phyloP scores from a whole-genome alignment of 2,113 vertebrate genomes.

The Progne subis region DNA sequence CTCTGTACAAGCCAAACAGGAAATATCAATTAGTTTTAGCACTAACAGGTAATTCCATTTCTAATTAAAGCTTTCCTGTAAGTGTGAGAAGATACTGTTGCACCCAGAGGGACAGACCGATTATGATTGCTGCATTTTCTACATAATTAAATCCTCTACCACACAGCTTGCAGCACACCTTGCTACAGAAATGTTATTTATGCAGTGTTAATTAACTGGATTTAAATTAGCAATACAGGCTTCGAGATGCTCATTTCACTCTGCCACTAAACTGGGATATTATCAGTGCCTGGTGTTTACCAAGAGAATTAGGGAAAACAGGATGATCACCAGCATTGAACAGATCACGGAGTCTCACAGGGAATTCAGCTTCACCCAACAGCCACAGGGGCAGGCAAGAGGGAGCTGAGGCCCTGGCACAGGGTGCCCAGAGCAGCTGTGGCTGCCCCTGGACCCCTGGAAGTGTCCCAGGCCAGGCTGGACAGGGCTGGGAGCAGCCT shows the following conservation, averaged over 20 bases:
- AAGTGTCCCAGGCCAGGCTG: not conserved
- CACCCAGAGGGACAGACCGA: slow-evolving; percentile 42
- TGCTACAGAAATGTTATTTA: slow-evolving; percentile 57
- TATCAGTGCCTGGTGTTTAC: not conserved
- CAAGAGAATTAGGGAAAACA: not conserved
- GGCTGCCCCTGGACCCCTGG: not conserved
- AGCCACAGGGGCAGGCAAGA: not conserved
- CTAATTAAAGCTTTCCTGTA: slow-evolving; percentile 70
- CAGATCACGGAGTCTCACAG: not conserved
- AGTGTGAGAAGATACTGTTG: slow-evolving; percentile 48
- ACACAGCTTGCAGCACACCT: slow-evolving; percentile 37
- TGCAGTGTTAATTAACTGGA: slow-evolving; percentile 50
- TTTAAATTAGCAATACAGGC: slow-evolving; percentile 35
- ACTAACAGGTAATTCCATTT: slow-evolving; percentile 48
- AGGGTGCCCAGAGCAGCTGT: not conserved
- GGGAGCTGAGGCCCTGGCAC: not conserved
- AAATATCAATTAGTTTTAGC: slow-evolving; percentile 56
- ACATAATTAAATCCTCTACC: slow-evolving; percentile 61
- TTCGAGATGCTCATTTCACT: not conserved
- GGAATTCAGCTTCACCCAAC: not conserved
- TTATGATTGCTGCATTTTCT: slow-evolving; percentile 25
- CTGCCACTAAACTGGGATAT: not conserved
- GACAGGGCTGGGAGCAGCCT: not conserved
- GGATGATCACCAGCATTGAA: not conserved
- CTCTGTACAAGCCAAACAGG: not conserved